Evolutionary conservation across 1,140 invertebrate species (phyloP).

Genomic region (Caenorhabditis inopinata): DNA sequence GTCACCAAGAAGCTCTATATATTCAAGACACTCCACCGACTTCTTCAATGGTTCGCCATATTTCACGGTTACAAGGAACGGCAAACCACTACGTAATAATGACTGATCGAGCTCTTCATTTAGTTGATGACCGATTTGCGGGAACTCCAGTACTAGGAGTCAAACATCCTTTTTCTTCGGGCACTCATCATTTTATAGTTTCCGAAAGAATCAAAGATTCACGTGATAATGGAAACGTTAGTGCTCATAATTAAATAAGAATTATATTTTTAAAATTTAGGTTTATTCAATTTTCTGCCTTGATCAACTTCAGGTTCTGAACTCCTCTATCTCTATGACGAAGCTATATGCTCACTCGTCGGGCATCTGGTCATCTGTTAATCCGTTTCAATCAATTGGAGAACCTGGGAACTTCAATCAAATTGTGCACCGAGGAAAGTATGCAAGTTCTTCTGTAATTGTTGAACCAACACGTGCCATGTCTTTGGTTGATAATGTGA

Average conservation of each 20-base stretch:
- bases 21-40: neutral
- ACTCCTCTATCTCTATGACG: neutral
- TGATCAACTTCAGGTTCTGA: neutral
- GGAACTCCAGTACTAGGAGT: neutral
- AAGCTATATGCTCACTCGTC: neutral
- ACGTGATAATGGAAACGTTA: neutral
- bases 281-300: too few species aligned
- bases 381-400: neutral
- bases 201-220: neutral
- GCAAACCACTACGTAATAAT: conserved; percentile 6
- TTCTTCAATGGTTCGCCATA: neutral
- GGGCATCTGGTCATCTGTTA: neutral
- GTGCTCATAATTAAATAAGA: too few species aligned
- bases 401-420: neutral
- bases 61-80: neutral
- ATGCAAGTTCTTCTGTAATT: neutral
- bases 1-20: neutral
- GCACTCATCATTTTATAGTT: neutral
- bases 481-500: neutral
- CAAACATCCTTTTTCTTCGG: neutral
- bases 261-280: too few species aligned
- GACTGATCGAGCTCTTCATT: neutral
- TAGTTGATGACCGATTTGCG: conserved; percentile 35
- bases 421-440: neutral
- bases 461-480: neutral